Percentiles rank a stretch among this genome's conserved stretches.
These are phyloP conservation scores for Tromatobia lineatoria DNA, from an alignment of 2,888 invertebrate genomes.

Conservation along the genomic window DNA sequence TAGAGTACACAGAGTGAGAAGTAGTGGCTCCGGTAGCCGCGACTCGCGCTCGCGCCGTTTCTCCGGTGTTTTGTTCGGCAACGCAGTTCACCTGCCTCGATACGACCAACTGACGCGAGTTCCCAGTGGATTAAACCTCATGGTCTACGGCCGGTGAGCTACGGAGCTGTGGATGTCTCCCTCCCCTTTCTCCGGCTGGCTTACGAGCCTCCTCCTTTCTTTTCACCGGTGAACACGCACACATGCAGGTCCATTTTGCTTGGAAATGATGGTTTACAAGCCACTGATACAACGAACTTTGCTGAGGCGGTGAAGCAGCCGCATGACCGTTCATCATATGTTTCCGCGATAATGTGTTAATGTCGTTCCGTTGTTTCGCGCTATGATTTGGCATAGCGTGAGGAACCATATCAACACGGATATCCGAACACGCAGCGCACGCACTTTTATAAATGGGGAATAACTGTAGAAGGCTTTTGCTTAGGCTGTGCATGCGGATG, in stretches of 20 bases:
- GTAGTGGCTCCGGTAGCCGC: slow-evolving; percentile 31
- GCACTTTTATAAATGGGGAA: slow-evolving; percentile 3
- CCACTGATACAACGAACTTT: neutral
- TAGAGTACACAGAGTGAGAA: slow-evolving; percentile 27
- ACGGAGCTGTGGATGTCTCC: slow-evolving; percentile 57
- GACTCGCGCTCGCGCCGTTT: slow-evolving; percentile 40
- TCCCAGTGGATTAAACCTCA: slow-evolving; percentile 73
- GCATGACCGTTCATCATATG: neutral
- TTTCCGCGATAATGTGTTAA: slow-evolving; percentile 33
- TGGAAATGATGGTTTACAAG: neutral
- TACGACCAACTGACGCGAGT: slow-evolving; percentile 75
- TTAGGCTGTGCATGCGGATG: slow-evolving; percentile 35
- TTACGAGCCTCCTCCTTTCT: slow-evolving; percentile 14
- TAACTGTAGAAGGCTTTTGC: slow-evolving; percentile 23
- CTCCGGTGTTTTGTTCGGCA: slow-evolving; percentile 34
- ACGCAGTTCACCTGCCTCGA: slow-evolving; percentile 74
- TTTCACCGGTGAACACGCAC: slow-evolving; percentile 6
- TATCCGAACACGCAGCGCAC: slow-evolving; percentile 42
- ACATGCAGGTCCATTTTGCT: neutral
- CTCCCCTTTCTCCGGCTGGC: slow-evolving; percentile 57
- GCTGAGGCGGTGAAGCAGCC: neutral
- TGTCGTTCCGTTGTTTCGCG: slow-evolving; percentile 8
- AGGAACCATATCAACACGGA: slow-evolving; percentile 30
- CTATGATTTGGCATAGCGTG: neutral
- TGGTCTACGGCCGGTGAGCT: slow-evolving; percentile 57